Evolutionary conservation across 1,140 invertebrate species (phyloP).

Genomic region (Drosophila elegans): DNA sequence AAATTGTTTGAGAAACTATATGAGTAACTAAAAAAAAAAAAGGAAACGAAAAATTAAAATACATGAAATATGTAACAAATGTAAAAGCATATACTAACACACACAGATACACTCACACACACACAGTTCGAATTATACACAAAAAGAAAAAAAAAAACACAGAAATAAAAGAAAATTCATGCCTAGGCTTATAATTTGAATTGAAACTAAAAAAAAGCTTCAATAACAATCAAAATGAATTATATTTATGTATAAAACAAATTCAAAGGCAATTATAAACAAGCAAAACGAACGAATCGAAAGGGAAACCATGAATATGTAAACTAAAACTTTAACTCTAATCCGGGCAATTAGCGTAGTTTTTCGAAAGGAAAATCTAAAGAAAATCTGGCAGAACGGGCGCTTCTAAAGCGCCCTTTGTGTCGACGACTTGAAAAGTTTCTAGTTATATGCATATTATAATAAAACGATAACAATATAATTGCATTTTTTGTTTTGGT

Average conservation of each 20-base stretch:
- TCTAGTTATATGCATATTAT: constrained; percentile 64
- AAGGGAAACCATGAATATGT: constrained; percentile 56
- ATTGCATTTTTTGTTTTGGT: constrained; percentile 57
- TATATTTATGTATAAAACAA: constrained; percentile 71
- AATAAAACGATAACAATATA: constrained; percentile 63
- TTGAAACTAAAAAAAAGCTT: constrained; percentile 61
- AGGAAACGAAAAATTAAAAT: constrained; percentile 53
- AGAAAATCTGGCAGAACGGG: constrained; percentile 35
- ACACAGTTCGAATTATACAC: constrained; percentile 79
- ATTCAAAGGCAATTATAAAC: constrained; percentile 55
- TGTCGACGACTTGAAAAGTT: constrained; percentile 57
- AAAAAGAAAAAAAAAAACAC: constrained; percentile 36
- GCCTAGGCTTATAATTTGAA: constrained; percentile 77
- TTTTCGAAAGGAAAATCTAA: constrained; percentile 45
- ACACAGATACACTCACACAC: constrained; percentile 31
- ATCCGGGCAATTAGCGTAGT: constrained; percentile 56
- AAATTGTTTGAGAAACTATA: constrained; percentile 70
- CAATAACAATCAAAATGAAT: constrained; percentile 74
- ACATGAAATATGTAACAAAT: constrained; percentile 74
- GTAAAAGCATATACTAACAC: constrained; percentile 64
- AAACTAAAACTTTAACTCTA: constrained; percentile 61
- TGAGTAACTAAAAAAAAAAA: constrained; percentile 67
- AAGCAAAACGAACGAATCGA: constrained; percentile 46
- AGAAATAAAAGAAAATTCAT: constrained; percentile 34
- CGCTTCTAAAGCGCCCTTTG: constrained; percentile 61